Base-by-base conservation (phyloP, 2,797 vertebrate genomes). In the Thaleichthys pacificus region DNA sequence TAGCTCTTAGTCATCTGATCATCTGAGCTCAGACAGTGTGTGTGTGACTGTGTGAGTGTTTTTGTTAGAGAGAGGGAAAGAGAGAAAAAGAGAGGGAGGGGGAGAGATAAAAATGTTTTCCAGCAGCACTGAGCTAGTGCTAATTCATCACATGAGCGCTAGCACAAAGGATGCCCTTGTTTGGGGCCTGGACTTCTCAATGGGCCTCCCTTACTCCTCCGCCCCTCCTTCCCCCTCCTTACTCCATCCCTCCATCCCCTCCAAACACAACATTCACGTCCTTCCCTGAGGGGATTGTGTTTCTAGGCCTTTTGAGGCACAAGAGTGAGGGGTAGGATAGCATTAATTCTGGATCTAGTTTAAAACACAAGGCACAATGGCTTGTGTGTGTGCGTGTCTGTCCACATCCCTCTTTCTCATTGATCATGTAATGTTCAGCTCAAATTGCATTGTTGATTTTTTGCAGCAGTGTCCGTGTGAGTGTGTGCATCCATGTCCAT, bases 161-260 rank as follows among this genome's bases (percentile, higher is more conserved):
- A 28, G 54, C 65, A 75, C 68, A 78, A 78, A 71, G 58, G 72
- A 64, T 38, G 30, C 6, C 69, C 77, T 71, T 78, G 77, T 78
- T 62, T 62, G 12, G 61, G 61, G 61, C 61, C 60, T 64, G 70
- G 3, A 54, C 66, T 28, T 49, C 61, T 70, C 30, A 70, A 70
- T 35, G 66, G 72, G 14, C 24, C 61, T 24, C 15, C 35, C 57
- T 26, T 58, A 47, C 65, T 61, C 58, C 68, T 28, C 38, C 56
- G 7, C 61, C 67, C 69, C 51, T 61, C 24, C 57, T 32, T 47
- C 4, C 61, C 67, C 69, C 51, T 61, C 24, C 57, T 32, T 47
- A 42, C 49, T 38, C 8, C 12, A 47, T 42, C 56, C 42, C 60
- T 17, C 42, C 24, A 22, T 61, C 38, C 30, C 28, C 8, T 51